Evolutionary conservation across 2,888 invertebrate genomes (phyloP), one percentile per base, ranked within the genome.

Genomic region (Scaptomyza tumidula): DNA sequence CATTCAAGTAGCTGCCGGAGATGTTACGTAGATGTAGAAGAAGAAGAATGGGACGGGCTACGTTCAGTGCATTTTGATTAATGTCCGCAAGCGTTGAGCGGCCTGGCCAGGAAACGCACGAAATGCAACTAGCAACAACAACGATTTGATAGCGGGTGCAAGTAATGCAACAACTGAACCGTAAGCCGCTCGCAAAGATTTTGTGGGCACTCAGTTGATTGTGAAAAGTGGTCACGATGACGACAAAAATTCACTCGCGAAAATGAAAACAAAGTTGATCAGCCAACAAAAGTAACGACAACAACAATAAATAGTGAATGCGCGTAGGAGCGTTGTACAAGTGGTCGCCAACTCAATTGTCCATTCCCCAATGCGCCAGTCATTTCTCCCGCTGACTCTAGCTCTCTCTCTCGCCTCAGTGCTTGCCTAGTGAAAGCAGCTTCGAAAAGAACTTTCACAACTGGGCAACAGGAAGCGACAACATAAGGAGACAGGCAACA

Each of bases 161-260:
- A 55, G 41, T 49, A 75, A 55, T 52, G 39, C 52, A 27, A 27
- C 37, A 52, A 39, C 59, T 62, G 55, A 56, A 77, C 53, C 66
- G 57, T 58, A 74, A 66, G 75, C 80, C 57, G 65, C 56, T 41
- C 60, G 67, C 78, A 62, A 80, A 70, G 84, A 61, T 70, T 80
- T 73, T 63, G 54, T 69, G 58, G 64, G 69, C 54, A 62, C 61
- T 65, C 69, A 72, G 70, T 74, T 88, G 87, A 87, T 86, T 88
- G 89, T 88, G 85, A 87, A 81, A 86, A 88, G 85, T 88, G 85
- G 86, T 78, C 78, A 87, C 70, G 78, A 79, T 87, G 78, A 82
- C 72, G 68, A 78, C 74, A 70, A 79, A 79, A 88, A 83, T 83
- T 76, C 82, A 84, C 75, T 82, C 75, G 79, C 77, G 50, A 81